These are phyloP conservation scores for Clarias magur DNA, from an alignment of 2,113 vertebrate species.

Conservation along the genomic window DNA sequence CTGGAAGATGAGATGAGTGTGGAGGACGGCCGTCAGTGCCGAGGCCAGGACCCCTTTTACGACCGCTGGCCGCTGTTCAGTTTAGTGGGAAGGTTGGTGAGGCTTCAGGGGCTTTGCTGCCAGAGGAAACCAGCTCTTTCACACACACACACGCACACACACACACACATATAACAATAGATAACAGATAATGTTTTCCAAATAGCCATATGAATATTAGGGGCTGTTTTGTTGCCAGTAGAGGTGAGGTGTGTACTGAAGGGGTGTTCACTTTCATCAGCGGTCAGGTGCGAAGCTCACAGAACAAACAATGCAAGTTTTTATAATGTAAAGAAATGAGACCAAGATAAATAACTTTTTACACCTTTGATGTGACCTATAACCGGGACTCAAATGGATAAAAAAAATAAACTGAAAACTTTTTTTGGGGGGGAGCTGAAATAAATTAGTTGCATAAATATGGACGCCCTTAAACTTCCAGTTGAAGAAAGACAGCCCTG, in stretches of 20 bases:
- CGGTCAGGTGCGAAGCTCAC: neutral
- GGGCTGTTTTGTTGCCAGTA: neutral
- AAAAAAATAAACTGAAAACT: no score
- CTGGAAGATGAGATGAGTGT: conserved; percentile 90
- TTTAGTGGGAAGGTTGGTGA: conserved; percentile 99
- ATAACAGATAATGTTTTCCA: neutral
- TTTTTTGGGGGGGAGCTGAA: no score
- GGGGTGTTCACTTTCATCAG: neutral
- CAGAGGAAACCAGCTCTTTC: conserved; percentile 98
- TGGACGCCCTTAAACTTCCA: no score
- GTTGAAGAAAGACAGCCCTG: no score
- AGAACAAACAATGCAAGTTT: neutral
- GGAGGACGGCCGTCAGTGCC: conserved; percentile 79
- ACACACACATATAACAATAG: neutral
- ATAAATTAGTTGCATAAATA: no score
- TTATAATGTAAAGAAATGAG: no score
- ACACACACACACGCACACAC: conserved; percentile 52
- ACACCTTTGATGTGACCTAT: no score
- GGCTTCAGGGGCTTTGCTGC: conserved; percentile 87
- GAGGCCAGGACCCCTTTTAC: conserved; percentile 99
- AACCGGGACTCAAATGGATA: no score
- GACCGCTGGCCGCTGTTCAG: conserved; percentile 99
- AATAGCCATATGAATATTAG: neutral
- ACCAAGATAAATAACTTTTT: no score
- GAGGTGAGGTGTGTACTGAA: neutral